A percentile compares a stretch with the other conserved stretches of the same genome.
These are phyloP conservation scores for Drosophila baimaii DNA, from an alignment of 1,140 invertebrate genomes.

Conservation along the genomic window DNA sequence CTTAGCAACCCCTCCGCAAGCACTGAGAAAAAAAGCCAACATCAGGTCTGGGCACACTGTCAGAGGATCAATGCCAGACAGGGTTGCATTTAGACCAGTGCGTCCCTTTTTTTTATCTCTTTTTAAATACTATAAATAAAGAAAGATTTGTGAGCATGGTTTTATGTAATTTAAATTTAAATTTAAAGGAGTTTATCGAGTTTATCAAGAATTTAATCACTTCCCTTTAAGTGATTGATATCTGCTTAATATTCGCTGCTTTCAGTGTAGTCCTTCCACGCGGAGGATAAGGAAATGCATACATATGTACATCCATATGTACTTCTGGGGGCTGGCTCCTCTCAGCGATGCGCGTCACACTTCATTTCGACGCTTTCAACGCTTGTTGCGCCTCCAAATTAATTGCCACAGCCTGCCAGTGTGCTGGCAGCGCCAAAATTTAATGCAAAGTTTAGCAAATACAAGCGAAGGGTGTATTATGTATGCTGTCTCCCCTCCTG, in stretches of 20 bases:
- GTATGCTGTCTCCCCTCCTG: neutral
- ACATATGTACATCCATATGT: slow-evolving; percentile 2
- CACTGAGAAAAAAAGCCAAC: slow-evolving; percentile 2
- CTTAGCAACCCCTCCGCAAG: neutral
- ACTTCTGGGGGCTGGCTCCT: slow-evolving; percentile 29
- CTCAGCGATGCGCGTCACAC: slow-evolving; percentile 63
- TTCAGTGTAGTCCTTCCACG: slow-evolving; percentile 6
- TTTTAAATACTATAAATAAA: no score
- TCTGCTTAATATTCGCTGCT: no score
- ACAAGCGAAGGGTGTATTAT: slow-evolving; percentile 60
- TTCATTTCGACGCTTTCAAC: slow-evolving; percentile 77
- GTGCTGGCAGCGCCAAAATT: slow-evolving; percentile 75
- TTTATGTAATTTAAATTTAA: no score
- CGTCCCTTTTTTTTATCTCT: no score
- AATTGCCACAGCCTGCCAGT: slow-evolving; percentile 71
- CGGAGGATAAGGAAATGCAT: slow-evolving; percentile 22
- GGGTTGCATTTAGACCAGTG: neutral
- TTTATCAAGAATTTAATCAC: no score
- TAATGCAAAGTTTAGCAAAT: slow-evolving; percentile 80
- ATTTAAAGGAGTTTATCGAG: no score
- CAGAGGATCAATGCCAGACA: no score
- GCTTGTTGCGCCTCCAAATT: slow-evolving; percentile 82
- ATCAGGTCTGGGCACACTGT: neutral
- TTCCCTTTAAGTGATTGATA: no score
- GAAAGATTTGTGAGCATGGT: no score